Percentiles rank a stretch among this genome's conserved stretches.
Evolutionary conservation across 2,888 invertebrate species (phyloP).

Genomic region (Tipula helvola): DNA sequence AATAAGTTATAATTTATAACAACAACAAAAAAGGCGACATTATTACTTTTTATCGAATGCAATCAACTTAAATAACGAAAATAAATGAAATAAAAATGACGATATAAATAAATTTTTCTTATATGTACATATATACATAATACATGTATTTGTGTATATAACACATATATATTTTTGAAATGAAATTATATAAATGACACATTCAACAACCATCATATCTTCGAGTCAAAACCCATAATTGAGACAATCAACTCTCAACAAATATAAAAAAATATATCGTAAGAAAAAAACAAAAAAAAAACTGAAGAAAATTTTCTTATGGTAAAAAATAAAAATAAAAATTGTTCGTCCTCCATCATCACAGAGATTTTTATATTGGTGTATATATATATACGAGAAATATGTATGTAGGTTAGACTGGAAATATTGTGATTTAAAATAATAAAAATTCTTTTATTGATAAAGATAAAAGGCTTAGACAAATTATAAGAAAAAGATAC

Average conservation of each 20-base stretch:
- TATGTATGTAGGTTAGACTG: neutral
- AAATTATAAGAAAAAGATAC: neutral
- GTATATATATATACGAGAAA: neutral
- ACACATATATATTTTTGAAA: neutral
- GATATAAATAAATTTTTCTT: constrained; percentile 4
- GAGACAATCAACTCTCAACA: constrained; percentile 7
- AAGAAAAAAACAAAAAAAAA: neutral
- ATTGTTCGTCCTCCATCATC: neutral
- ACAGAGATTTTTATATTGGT: neutral
- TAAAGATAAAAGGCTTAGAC: neutral
- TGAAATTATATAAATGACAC: constrained; percentile 6
- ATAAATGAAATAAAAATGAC: neutral
- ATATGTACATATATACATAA: neutral
- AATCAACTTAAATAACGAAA: constrained; percentile 7
- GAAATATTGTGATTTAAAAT: neutral
- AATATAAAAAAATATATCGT: neutral
- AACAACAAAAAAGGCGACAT: neutral
- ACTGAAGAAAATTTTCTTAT: neutral
- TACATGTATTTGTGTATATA: neutral
- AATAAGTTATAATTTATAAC: neutral
- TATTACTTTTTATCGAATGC: constrained; percentile 6
- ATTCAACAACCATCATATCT: constrained; percentile 10
- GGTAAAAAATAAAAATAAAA: neutral
- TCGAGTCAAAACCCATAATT: constrained; percentile 9
- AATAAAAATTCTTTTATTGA: neutral